Percentiles rank a stretch among this genome's conserved stretches.
These are phyloP conservation scores for Sardinella longiceps DNA, from an alignment of 2,797 vertebrate genomes.

Conservation along the genomic window DNA sequence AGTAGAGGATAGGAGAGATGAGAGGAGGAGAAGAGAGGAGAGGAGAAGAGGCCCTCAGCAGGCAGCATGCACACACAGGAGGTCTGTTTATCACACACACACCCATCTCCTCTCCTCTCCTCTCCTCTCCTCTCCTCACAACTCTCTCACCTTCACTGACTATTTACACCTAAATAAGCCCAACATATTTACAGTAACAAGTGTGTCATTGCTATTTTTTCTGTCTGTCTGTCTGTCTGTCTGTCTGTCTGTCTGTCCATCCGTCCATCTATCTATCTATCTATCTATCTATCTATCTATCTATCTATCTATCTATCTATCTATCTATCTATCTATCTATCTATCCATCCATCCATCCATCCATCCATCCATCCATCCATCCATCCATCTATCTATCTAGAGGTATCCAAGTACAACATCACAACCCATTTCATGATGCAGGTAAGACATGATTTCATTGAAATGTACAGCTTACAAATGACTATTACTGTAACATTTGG, in stretches of 20 bases:
- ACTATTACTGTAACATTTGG: neutral
- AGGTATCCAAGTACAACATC: neutral
- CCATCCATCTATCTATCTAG: neutral
- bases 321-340: no score
- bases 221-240: no score
- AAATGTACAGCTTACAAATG: neutral
- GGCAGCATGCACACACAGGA: neutral
- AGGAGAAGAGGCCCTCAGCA: neutral
- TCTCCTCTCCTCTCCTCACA: slow-evolving; percentile 7
- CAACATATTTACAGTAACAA: neutral
- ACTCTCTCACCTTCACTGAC: neutral
- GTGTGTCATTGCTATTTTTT: neutral
- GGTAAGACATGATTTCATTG: neutral
- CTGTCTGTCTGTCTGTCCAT: neutral
- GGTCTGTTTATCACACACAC: neutral
- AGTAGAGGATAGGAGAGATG: neutral
- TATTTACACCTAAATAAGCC: no score
- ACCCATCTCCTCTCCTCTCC: neutral
- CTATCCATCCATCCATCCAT: neutral
- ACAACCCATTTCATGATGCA: neutral
- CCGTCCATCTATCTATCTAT: neutral
- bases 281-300: neutral
- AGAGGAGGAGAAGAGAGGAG: slow-evolving; percentile 49
- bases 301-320: neutral
- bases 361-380: neutral